A percentile compares a stretch with the other conserved stretches of the same genome.
Evolutionary conservation across 2,888 invertebrate species (phyloP).

Genomic region (Leucophenga maculata): DNA sequence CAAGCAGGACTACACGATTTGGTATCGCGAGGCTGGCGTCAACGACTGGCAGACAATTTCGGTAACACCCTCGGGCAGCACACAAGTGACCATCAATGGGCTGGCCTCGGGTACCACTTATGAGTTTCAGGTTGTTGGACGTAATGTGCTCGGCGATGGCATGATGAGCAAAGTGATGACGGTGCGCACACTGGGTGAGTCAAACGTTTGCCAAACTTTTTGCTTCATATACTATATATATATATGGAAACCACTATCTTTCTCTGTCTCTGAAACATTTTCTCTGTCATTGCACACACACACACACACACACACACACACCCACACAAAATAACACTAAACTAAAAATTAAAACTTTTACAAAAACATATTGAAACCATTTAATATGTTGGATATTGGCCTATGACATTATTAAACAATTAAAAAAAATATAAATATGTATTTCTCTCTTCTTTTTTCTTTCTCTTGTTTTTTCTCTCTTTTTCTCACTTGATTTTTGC

Average conservation of each 20-base stretch:
- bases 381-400: background rate
- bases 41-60: slow-evolving; percentile 94
- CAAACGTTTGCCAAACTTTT: slow-evolving; percentile 18
- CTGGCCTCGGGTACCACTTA: slow-evolving; percentile 92
- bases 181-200: slow-evolving; percentile 88
- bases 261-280: slow-evolving; percentile 33
- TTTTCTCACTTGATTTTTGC: slow-evolving; percentile 51
- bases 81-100: slow-evolving; percentile 89
- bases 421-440: slow-evolving; percentile 5
- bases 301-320: too few relatives aligned
- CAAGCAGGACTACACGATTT: slow-evolving; percentile 95
- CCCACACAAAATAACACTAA: slow-evolving; percentile 1
- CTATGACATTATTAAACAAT: slow-evolving; percentile 9
- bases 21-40: slow-evolving; percentile 91
- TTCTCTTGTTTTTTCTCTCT: slow-evolving; percentile 58
- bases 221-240: slow-evolving; percentile 28
- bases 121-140: slow-evolving; percentile 96
- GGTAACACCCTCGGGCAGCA: slow-evolving; percentile 92
- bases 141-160: slow-evolving; percentile 94
- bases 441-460: slow-evolving; percentile 40
- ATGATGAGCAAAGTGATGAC: slow-evolving; percentile 95
- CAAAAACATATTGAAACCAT: background rate
- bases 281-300: slow-evolving; percentile 31
- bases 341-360: background rate
- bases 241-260: slow-evolving; percentile 7